Evolutionary conservation across 1,140 invertebrate genomes (phyloP).

Genomic region (Ctenoplectra terminalis): DNA sequence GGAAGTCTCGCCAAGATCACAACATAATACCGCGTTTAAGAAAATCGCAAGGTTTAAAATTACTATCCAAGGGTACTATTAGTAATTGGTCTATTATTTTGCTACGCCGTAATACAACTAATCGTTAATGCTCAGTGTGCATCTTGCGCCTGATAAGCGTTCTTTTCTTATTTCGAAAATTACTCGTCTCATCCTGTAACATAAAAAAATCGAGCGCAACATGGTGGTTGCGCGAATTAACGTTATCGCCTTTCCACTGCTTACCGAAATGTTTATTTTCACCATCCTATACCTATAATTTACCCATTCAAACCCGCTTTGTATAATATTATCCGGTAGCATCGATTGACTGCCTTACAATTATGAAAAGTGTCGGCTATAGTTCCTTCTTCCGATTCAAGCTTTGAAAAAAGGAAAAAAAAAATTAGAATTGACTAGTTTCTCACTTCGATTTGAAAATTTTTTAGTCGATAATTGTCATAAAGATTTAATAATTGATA

Average conservation of each 20-base stretch:
- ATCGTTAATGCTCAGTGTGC: background rate
- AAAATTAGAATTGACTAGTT: no score
- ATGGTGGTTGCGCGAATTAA: background rate
- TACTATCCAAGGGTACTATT: background rate
- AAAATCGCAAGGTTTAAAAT: slow-evolving; percentile 2
- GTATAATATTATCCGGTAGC: background rate
- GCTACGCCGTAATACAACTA: slow-evolving; percentile 6
- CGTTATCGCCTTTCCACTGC: background rate
- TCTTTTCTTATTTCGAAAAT: background rate
- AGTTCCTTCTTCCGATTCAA: background rate
- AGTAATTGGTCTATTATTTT: background rate
- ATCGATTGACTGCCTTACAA: background rate
- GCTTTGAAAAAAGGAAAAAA: no score
- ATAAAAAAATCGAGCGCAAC: background rate
- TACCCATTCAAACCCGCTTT: background rate
- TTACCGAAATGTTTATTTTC: background rate
- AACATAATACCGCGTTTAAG: background rate
- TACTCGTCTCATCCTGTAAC: no score
- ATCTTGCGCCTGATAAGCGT: background rate
- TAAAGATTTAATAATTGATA: no score
- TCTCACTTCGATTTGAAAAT: no score
- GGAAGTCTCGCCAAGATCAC: background rate
- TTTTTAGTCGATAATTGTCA: no score
- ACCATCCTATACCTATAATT: background rate
- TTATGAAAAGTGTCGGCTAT: background rate